phyloP scores from a whole-genome alignment of 1,140 invertebrate species.

The Lordiphosa clarofinis region DNA sequence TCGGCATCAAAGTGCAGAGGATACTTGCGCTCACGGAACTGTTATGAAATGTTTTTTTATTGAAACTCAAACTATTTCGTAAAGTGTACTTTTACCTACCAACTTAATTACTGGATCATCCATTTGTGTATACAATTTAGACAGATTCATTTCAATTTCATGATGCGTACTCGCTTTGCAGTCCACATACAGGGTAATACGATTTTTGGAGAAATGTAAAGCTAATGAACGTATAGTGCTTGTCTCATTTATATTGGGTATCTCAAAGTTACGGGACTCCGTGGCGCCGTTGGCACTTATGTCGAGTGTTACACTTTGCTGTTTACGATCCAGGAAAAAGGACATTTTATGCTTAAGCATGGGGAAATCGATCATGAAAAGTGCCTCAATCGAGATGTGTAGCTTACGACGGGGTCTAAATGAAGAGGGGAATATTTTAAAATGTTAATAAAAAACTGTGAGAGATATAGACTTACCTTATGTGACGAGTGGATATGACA shows the following conservation, averaged over 20 bases:
- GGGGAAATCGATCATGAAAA: conserved; percentile 85
- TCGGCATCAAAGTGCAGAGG: conserved; percentile 80
- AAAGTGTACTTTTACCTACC: conserved; percentile 37
- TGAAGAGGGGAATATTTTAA: not conserved
- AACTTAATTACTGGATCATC: conserved; percentile 78
- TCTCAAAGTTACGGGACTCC: conserved; percentile 74
- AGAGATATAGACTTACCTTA: conserved; percentile 72
- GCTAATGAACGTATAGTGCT: conserved; percentile 76
- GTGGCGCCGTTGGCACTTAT: conserved; percentile 74
- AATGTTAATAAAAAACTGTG: not conserved
- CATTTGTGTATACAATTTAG: conserved; percentile 77
- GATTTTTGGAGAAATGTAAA: conserved; percentile 70
- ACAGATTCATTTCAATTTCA: conserved; percentile 72
- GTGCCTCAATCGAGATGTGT: conserved; percentile 81
- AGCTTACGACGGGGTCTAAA: conserved; percentile 80
- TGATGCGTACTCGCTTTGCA: conserved; percentile 73
- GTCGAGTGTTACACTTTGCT: conserved; percentile 82
- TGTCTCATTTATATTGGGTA: conserved; percentile 78
- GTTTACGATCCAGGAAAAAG: conserved; percentile 84
- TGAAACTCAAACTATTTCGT: not conserved
- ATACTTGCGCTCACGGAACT: conserved; percentile 81
- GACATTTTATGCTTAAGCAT: conserved; percentile 83
- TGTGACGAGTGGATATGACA: conserved; percentile 83
- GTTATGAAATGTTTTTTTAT: conserved; percentile 14
- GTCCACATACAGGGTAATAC: conserved; percentile 71